These are phyloP conservation scores for Xenotilapia caudafasciata DNA, from an alignment of 2,113 vertebrate genomes.

Conservation along the genomic window DNA sequence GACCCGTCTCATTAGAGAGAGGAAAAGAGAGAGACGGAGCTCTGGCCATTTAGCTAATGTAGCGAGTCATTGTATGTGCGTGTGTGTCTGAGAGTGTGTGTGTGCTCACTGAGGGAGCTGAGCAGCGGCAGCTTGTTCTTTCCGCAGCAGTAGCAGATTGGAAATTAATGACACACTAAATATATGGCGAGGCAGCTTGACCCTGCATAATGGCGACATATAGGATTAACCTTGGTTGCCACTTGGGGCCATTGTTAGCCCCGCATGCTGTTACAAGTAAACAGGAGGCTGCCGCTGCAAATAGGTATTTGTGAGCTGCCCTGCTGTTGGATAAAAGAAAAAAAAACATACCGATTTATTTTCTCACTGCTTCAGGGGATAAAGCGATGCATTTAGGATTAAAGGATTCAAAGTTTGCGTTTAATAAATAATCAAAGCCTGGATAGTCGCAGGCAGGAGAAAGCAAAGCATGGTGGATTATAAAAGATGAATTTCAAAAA, in stretches of 20 bases:
- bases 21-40: slow-evolving; percentile 57
- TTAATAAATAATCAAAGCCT: slow-evolving; percentile 56
- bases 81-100: neutral
- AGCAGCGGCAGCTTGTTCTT: slow-evolving; percentile 30
- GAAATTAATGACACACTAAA: slow-evolving; percentile 85
- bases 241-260: slow-evolving; percentile 68
- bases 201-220: slow-evolving; percentile 75
- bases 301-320: slow-evolving; percentile 43
- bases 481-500: slow-evolving; percentile 41
- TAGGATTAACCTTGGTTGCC: slow-evolving; percentile 81
- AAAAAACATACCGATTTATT: slow-evolving; percentile 58
- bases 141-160: slow-evolving; percentile 83
- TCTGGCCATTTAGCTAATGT: slow-evolving; percentile 91
- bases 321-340: neutral
- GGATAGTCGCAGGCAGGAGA: slow-evolving; percentile 17
- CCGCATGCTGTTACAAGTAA: slow-evolving; percentile 57
- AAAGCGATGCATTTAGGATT: slow-evolving; percentile 69
- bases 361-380: slow-evolving; percentile 53
- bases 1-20: slow-evolving; percentile 92
- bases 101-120: neutral
- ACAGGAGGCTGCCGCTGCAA: slow-evolving; percentile 34
- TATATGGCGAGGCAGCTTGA: slow-evolving; percentile 76
- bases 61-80: slow-evolving; percentile 82
- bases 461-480: slow-evolving; percentile 48
- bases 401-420: slow-evolving; percentile 67